A percentile compares a stretch with the other conserved stretches of the same genome.
Evolutionary conservation across 2,888 invertebrate species (phyloP).

Genomic region (Ernsta delagoae): DNA sequence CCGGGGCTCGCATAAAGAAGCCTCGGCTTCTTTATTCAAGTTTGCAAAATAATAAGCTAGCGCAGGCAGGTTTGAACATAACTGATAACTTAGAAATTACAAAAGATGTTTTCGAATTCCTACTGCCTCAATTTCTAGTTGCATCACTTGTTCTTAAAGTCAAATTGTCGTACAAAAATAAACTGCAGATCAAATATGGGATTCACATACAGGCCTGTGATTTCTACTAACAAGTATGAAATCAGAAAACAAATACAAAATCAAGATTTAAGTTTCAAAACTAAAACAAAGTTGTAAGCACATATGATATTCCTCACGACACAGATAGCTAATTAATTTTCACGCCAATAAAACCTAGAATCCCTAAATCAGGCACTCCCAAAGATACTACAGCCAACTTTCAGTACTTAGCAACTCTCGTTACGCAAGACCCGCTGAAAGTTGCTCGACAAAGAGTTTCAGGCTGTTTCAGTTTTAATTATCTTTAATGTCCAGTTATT

Average conservation of each 20-base stretch:
- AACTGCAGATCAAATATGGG: no score
- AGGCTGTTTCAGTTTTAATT: constrained; percentile 45
- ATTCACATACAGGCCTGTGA: no score
- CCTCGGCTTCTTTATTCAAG: constrained; percentile 9
- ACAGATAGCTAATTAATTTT: constrained; percentile 9
- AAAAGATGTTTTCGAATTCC: neutral
- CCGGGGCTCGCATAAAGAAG: neutral
- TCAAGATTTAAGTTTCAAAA: no score
- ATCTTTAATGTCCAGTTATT: constrained; percentile 42
- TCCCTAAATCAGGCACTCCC: constrained; percentile 5
- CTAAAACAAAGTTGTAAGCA: neutral
- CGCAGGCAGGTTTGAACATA: no score
- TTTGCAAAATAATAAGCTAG: constrained; percentile 7
- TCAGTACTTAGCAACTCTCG: constrained; percentile 38
- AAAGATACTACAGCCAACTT: constrained; percentile 16
- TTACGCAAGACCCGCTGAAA: constrained; percentile 34
- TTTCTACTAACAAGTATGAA: no score
- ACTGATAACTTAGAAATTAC: no score
- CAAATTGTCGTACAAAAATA: no score
- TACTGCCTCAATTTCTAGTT: neutral
- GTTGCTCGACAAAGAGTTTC: constrained; percentile 41
- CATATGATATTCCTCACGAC: neutral
- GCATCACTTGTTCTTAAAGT: no score
- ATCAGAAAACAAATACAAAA: no score
- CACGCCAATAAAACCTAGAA: constrained; percentile 4